phyloP scores from a whole-genome alignment of 2,888 invertebrate genomes.

The Spialia ferax region DNA sequence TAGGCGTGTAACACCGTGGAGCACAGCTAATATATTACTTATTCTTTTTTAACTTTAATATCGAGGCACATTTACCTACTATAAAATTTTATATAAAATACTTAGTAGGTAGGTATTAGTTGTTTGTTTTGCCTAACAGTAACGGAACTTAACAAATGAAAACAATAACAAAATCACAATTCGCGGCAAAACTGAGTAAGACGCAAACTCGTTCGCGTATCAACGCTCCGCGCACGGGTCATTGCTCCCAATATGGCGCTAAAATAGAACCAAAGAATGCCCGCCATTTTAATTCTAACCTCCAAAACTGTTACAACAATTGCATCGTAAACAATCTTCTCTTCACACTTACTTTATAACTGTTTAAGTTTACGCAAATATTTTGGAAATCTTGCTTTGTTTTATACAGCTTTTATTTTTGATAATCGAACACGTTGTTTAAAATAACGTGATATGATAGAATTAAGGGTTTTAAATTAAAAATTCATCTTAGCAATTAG shows the following conservation, averaged over 20 bases:
- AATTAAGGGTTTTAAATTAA: too few species aligned
- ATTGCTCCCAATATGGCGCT: conserved; percentile 79
- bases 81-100: too few species aligned
- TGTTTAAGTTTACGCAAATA: background rate
- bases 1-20: too few species aligned
- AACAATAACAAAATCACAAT: conserved; percentile 39
- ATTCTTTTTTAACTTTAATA: too few species aligned
- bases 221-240: conserved; percentile 59
- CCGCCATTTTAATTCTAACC: conserved; percentile 82
- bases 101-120: background rate
- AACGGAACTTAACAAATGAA: background rate
- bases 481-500: too few species aligned
- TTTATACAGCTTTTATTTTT: background rate
- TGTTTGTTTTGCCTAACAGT: background rate
- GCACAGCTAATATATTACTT: too few species aligned
- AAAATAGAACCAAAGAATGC: conserved; percentile 83
- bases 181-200: conserved; percentile 37
- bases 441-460: too few species aligned
- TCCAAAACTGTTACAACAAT: conserved; percentile 64
- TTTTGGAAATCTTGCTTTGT: background rate
- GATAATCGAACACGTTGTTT: background rate
- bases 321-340: conserved; percentile 54
- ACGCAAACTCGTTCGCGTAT: conserved; percentile 43
- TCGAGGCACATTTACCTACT: too few species aligned
- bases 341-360: conserved; percentile 51